phyloP scores from a whole-genome alignment of 2,797 vertebrate genomes.

The Liparis tanakae region DNA sequence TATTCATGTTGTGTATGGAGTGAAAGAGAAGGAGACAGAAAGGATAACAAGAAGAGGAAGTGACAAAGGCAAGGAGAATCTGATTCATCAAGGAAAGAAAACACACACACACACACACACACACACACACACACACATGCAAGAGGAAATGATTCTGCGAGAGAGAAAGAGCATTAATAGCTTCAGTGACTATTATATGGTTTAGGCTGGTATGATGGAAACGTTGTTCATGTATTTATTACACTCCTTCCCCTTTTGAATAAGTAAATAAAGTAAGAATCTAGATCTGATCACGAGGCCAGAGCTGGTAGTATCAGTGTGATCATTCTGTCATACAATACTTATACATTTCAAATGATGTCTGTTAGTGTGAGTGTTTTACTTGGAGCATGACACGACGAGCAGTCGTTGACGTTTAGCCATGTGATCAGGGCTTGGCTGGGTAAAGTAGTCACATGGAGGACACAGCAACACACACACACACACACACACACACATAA shows the following conservation, averaged over 20 bases:
- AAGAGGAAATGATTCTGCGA: constrained; percentile 10
- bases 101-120: neutral
- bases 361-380: constrained; percentile 20
- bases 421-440: constrained; percentile 64
- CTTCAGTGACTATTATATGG: constrained; percentile 6
- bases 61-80: constrained; percentile 3
- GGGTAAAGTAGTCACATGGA: constrained; percentile 55
- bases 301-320: constrained; percentile 3
- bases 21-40: neutral
- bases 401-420: constrained; percentile 22
- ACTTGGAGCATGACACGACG: constrained; percentile 48
- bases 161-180: constrained; percentile 3
- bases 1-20: neutral
- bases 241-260: constrained; percentile 8
- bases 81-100: constrained; percentile 25
- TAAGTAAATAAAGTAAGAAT: constrained; percentile 18
- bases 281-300: neutral
- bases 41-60: neutral
- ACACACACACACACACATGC: constrained; percentile 1
- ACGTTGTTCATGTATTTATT: constrained; percentile 28
- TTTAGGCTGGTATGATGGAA: constrained; percentile 23
- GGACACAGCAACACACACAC: constrained; percentile 25
- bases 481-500: constrained; percentile 20
- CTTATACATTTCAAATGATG: constrained; percentile 24
- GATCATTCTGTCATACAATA: constrained; percentile 5